Base-by-base conservation (phyloP, 2,888 invertebrate genomes). In the Trisateles emortualis region DNA sequence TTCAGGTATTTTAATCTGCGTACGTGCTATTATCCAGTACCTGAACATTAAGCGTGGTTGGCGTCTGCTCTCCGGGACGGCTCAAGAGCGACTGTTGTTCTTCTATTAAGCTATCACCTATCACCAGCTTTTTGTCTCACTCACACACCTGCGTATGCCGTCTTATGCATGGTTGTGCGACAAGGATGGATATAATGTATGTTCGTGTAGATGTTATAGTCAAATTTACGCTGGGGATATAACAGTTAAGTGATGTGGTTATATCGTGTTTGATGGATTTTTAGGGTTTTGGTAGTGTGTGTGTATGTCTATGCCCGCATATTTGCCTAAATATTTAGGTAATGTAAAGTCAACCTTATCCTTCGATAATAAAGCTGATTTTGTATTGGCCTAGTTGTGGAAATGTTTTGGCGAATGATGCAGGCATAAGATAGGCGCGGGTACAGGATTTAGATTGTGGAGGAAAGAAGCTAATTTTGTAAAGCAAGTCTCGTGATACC, bases 21-120 rank as follows among this genome's bases (percentile, higher is more conserved):
- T 97, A 33, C 96, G 97, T 69, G 97, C 97, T 19, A 95, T 97
- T 45, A 95, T 97, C 69, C 97, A 97, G 86, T 98, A 98, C 88
- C 93, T 97, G 84, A 97, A 96, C 87, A 97, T 97, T 78, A 98
- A 97, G 79, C 95, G 97, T 51, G 97, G 97, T 59, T 98, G 97
- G 97, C 95, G 97, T 75, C 94, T 97, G 69, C 93, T 97, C 54
- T 97, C 97, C 1, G 96, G 97, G 59, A 96, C 96, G 55, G 97
- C 97, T 56, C 97, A 97, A 80, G 97, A 97, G 85, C 94, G 97
- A 83, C 94, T 97, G 76, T 94, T 97, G 70, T 97, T 97, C 94
- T 97, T 97, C 90, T 97, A 97, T 93, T 97, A 86, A 68, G 46
- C 53, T 50, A 45, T 22, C 29, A 35, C 29, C 24, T 26, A 19